phyloP scores from a whole-genome alignment of 1,140 invertebrate species.

The Rhyacophila brunnea region DNA sequence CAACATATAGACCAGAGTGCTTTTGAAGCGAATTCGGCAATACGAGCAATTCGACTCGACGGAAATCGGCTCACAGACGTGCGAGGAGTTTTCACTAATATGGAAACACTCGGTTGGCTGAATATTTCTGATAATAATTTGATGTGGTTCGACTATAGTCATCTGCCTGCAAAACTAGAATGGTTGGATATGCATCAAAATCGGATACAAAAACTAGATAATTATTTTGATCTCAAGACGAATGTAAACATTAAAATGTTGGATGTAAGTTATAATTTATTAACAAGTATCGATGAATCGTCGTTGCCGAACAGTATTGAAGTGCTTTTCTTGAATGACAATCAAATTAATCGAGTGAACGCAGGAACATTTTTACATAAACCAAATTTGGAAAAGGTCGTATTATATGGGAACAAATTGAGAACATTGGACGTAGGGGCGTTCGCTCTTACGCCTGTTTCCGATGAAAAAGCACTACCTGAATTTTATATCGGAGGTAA shows the following conservation, averaged over 20 bases:
- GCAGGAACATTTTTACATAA: constrained; percentile 74
- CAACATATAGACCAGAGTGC: constrained; percentile 65
- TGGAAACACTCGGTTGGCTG: constrained; percentile 68
- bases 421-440: constrained; percentile 71
- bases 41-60: constrained; percentile 68
- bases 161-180: constrained; percentile 66
- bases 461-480: constrained; percentile 65
- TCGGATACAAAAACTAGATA: constrained; percentile 65
- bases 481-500: constrained; percentile 80
- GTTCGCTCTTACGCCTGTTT: constrained; percentile 64
- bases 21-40: constrained; percentile 64
- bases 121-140: constrained; percentile 72
- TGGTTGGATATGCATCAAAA: constrained; percentile 74
- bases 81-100: constrained; percentile 65
- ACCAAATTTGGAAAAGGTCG: constrained; percentile 70
- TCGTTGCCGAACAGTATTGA: constrained; percentile 74
- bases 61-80: constrained; percentile 68
- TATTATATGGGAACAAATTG: constrained; percentile 74
- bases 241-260: constrained; percentile 76
- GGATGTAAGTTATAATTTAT: constrained; percentile 73
- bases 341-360: constrained; percentile 68
- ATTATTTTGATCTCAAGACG: constrained; percentile 72
- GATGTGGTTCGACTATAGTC: constrained; percentile 68
- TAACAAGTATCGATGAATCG: constrained; percentile 66
- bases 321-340: constrained; percentile 74